These are phyloP conservation scores for Kryptolebias ocellatus DNA, from an alignment of 2,797 vertebrate species.

Conservation along the genomic window DNA sequence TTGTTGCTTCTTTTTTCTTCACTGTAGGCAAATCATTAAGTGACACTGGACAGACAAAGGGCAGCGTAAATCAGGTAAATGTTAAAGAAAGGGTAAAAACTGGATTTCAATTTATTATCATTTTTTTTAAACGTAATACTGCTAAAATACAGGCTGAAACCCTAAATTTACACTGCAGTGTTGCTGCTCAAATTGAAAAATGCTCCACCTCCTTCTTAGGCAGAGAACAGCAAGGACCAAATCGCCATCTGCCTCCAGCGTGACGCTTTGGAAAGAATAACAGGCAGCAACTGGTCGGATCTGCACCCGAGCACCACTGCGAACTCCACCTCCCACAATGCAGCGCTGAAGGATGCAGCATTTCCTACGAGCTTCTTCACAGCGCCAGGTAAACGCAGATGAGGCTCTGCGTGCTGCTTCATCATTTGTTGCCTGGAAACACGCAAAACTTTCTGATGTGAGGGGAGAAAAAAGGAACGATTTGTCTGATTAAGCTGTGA, in stretches of 20 bases:
- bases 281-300: constrained; percentile 52
- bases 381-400: constrained; percentile 57
- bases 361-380: constrained; percentile 56
- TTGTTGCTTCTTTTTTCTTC: constrained; percentile 5
- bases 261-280: constrained; percentile 54
- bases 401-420: constrained; percentile 1
- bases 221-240: constrained; percentile 75
- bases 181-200: not conserved
- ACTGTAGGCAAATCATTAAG: constrained; percentile 53
- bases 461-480: not conserved
- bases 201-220: constrained; percentile 42
- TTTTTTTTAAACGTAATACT: no score
- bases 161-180: not conserved
- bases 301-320: constrained; percentile 48
- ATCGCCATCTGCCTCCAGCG: constrained; percentile 69
- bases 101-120: not conserved
- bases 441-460: not conserved
- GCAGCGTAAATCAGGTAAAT: constrained; percentile 55
- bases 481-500: not conserved
- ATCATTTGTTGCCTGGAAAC: constrained; percentile 9
- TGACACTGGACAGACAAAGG: constrained; percentile 66
- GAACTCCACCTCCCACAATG: constrained; percentile 64
- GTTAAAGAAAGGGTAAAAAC: not conserved
- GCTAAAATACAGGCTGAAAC: no score
- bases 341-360: constrained; percentile 58